Percentiles rank a stretch among this genome's conserved stretches.
Conservation (phyloP, 2,797 vertebrate species). For the Pelochelys cantorii region DNA sequence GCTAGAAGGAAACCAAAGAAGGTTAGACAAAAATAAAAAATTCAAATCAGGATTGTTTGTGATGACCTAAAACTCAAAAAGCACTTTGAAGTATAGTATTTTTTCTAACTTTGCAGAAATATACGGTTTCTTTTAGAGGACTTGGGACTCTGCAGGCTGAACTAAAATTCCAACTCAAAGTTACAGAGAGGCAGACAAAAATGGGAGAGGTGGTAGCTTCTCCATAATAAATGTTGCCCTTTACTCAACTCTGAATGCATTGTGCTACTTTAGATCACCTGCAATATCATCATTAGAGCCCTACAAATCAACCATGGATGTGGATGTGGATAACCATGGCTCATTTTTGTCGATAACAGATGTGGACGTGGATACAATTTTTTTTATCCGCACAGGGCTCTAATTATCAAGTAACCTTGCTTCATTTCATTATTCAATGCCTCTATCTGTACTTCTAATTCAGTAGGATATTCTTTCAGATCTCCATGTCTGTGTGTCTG, state of each 20-base stretch:
- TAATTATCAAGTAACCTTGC: neutral
- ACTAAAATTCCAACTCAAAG: neutral
- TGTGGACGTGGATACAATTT: too few relatives aligned
- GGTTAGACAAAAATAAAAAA: neutral
- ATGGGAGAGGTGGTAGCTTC: neutral
- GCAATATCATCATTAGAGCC: neutral
- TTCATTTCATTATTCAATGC: neutral
- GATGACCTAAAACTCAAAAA: neutral
- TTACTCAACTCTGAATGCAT: neutral
- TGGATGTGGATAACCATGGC: too few relatives aligned
- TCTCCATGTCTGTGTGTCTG: neutral
- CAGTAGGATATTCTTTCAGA: neutral
- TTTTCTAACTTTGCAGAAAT: neutral
- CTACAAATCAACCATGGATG: too few relatives aligned
- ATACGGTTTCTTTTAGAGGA: neutral
- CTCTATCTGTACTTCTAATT: neutral
- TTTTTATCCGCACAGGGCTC: too few relatives aligned
- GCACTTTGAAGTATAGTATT: neutral
- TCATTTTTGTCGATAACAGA: too few relatives aligned
- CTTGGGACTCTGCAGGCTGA: neutral
- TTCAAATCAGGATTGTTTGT: neutral
- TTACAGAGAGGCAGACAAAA: neutral
- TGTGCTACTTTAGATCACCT: neutral
- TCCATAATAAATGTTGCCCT: neutral
- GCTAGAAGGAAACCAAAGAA: neutral